phyloP scores from a whole-genome alignment of 2,888 invertebrate species.

The Panopea generosa region DNA sequence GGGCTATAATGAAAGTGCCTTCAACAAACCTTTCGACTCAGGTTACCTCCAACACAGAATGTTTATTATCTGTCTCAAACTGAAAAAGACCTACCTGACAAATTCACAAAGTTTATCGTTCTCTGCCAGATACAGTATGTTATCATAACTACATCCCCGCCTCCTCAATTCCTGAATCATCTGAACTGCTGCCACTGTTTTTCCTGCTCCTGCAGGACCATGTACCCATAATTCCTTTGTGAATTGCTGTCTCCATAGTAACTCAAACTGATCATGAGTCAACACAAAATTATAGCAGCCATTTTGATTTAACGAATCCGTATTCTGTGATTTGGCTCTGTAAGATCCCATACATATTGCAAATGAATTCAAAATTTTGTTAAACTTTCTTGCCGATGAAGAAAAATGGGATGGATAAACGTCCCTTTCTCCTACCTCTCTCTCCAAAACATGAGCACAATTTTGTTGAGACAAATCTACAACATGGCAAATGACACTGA shows the following conservation, averaged over 20 bases:
- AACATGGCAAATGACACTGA: conserved; percentile 68
- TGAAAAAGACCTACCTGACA: conserved; percentile 70
- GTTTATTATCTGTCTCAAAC: too few species aligned
- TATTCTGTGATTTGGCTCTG: conserved; percentile 57
- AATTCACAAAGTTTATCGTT: conserved; percentile 75
- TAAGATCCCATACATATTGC: conserved; percentile 73
- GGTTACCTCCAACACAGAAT: too few species aligned
- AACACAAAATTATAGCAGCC: conserved; percentile 71
- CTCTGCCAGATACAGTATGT: conserved; percentile 76
- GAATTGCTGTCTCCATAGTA: conserved; percentile 75
- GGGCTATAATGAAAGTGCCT: too few species aligned
- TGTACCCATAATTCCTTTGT: conserved; percentile 78
- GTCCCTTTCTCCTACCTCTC: conserved; percentile 38
- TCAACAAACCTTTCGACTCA: too few species aligned
- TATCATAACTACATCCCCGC: conserved; percentile 64
- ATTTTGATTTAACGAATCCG: conserved; percentile 37
- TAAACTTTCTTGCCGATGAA: conserved; percentile 60
- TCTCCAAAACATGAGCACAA: too few species aligned
- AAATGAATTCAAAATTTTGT: conserved; percentile 67
- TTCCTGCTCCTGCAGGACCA: conserved; percentile 77
- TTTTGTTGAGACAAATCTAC: conserved; percentile 32
- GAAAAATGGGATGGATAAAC: conserved; percentile 72
- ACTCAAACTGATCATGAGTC: conserved; percentile 78
- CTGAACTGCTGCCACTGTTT: conserved; percentile 75
- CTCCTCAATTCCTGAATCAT: conserved; percentile 71